Evolutionary conservation across 2,113 vertebrate genomes (phyloP).

Genomic region (Pollimyrus isidori): DNA sequence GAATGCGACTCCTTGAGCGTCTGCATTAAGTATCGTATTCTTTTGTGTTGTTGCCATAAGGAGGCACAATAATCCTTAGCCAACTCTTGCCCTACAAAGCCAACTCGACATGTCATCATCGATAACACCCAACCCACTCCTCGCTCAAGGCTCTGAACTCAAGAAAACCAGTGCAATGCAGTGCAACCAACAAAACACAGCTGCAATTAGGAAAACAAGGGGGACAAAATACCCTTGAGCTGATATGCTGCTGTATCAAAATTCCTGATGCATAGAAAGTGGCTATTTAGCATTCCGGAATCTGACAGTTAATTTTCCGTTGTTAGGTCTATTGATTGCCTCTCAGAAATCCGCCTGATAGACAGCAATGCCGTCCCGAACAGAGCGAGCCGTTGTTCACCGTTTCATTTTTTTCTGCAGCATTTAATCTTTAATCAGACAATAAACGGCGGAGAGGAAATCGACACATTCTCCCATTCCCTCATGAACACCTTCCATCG

Average conservation of each 20-base stretch:
- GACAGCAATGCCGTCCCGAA: conserved; percentile 20
- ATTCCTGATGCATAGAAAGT: conserved; percentile 35
- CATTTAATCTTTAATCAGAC: conserved; percentile 43
- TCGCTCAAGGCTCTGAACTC: background rate
- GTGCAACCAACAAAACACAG: background rate
- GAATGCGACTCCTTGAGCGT: background rate
- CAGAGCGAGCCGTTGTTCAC: conserved; percentile 45
- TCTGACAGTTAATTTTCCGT: conserved; percentile 42
- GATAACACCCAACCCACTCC: background rate
- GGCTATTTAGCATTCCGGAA: conserved; percentile 35
- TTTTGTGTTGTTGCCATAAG: background rate
- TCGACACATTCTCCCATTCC: conserved; percentile 24
- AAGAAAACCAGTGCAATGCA: background rate
- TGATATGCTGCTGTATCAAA: conserved; percentile 34
- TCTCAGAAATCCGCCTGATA: conserved; percentile 33
- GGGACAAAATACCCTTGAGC: background rate
- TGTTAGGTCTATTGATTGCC: conserved; percentile 30
- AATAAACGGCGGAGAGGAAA: background rate
- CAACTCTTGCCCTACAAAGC: background rate
- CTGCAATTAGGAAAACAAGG: background rate
- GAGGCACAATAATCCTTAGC: background rate
- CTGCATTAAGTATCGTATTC: background rate
- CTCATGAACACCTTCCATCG: conserved; percentile 52
- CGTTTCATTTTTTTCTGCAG: conserved; percentile 52
- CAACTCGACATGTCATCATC: background rate